Evolutionary conservation across 1,140 invertebrate genomes (phyloP).

Genomic region (Batillaria attramentaria): DNA sequence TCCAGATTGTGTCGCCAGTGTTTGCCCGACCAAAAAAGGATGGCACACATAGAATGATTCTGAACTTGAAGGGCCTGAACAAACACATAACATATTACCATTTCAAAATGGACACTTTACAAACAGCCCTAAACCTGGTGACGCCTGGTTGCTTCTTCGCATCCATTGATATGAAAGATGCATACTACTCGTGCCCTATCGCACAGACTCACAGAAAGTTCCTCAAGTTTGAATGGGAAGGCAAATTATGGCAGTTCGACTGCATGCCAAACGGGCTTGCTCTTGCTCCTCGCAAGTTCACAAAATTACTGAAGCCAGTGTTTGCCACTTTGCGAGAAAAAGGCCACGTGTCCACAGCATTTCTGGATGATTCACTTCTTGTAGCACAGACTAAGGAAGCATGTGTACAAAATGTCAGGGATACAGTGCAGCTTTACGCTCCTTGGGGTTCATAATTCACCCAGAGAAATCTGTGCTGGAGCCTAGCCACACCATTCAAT

Average conservation of each 20-base stretch:
- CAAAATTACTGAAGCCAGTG: constrained; percentile 36
- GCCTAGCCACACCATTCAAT: constrained; percentile 2
- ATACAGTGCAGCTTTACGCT: neutral
- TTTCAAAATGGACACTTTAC: constrained; percentile 55
- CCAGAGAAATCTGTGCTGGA: constrained; percentile 23
- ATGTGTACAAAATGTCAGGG: constrained; percentile 7
- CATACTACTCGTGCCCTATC: constrained; percentile 41
- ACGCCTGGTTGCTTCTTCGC: constrained; percentile 43
- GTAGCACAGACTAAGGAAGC: neutral
- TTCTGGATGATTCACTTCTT: constrained; percentile 29
- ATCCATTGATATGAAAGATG: constrained; percentile 46
- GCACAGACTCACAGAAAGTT: constrained; percentile 33
- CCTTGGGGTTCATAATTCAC: constrained; percentile 17
- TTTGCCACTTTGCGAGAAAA: constrained; percentile 29
- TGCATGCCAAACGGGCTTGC: constrained; percentile 48
- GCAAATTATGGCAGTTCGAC: constrained; percentile 36
- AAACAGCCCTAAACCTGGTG: constrained; percentile 37
- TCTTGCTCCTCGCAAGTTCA: constrained; percentile 30
- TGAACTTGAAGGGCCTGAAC: constrained; percentile 31
- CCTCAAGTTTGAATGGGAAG: constrained; percentile 41
- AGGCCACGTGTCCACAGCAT: constrained; percentile 18
- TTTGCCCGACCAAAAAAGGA: constrained; percentile 47
- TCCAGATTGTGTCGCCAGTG: constrained; percentile 46
- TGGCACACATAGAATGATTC: constrained; percentile 23
- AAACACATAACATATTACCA: constrained; percentile 46